Conservation (phyloP, 2,888 invertebrate genomes). For the Malthinus seriepunctatus region DNA sequence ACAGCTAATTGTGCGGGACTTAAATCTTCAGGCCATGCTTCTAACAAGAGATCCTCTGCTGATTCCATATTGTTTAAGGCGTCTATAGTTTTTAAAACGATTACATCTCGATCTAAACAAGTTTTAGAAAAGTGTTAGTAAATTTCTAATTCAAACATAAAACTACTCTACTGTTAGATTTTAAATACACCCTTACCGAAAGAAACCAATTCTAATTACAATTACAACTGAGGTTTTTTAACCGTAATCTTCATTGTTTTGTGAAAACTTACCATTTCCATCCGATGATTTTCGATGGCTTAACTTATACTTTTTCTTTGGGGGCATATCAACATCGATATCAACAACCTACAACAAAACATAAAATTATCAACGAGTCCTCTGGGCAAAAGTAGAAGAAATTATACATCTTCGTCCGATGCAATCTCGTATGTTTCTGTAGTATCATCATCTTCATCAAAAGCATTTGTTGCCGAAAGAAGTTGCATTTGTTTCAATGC, state of each 20-base stretch:
- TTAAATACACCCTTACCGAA: too few relatives aligned
- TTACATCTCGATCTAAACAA: constrained; percentile 46
- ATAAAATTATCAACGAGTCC: constrained; percentile 7
- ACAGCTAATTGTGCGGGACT: constrained; percentile 67
- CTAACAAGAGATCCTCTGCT: constrained; percentile 59
- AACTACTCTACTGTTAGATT: too few relatives aligned
- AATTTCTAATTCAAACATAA: too few relatives aligned
- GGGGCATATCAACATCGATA: constrained; percentile 40
- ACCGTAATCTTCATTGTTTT: too few relatives aligned
- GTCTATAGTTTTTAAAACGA: constrained; percentile 47
- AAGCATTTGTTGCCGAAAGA: constrained; percentile 46
- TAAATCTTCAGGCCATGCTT: constrained; percentile 74
- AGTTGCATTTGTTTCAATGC: constrained; percentile 51
- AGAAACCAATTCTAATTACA: too few relatives aligned
- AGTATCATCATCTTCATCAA: constrained; percentile 53
- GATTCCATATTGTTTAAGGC: constrained; percentile 45
- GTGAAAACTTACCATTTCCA: constrained; percentile 42
- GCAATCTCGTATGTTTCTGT: constrained; percentile 56
- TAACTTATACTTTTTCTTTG: constrained; percentile 51
- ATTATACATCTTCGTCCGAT: constrained; percentile 48
- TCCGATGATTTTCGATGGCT: constrained; percentile 48
- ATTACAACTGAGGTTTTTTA: too few relatives aligned
- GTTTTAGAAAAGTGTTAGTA: not conserved
- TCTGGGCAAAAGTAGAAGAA: constrained; percentile 16
- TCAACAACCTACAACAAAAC: constrained; percentile 38